Base-by-base conservation (phyloP, 2,797 vertebrate genomes). In the Pelochelys cantorii region DNA sequence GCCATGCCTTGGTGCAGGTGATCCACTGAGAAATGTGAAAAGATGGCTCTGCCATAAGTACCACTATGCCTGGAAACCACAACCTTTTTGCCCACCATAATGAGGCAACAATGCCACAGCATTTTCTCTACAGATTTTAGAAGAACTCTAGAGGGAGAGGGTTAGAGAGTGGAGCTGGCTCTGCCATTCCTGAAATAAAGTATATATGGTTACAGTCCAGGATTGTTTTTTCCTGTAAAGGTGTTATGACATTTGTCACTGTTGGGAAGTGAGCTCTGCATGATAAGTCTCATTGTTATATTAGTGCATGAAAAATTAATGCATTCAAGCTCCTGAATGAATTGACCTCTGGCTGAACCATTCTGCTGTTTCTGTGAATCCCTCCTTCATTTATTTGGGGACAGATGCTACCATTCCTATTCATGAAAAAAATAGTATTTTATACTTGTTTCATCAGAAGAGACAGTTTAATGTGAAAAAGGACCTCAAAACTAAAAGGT, bases 261-360 rank as follows among this genome's bases (percentile, higher is more conserved):
- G 62, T 81, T 88, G 71, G 79, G 92, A 95, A 95, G 94, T 91
- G 82, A 5, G 77, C 62, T 83, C 37, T 94, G 87, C 87, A 93
- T 96, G 94, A 92, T 86, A 95, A 95, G 86, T 88, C 90, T 96
- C 95, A 92, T 89, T 94, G 91, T 92, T 95, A 87, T 94, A 48
- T 82, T 95, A 88, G 86, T 96, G 89, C 65, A 93, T 94, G 74
- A 92, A 94, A 95, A 95, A 96, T 93, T 89, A 94, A 95, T 95
- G 94, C 86, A 83, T 96, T 91, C 92, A 90, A 88, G 94, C 88
- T 94, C 89, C 91, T 71, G 91, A 88, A 95, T 95, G 83, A 95
- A 81, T 79, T 94, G 94, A 95, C 94, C 96, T 95, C 94, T 95
- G 96, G 88, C 94, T 96, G 94, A 96, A 95, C 94, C 85, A 94